phyloP scores from a whole-genome alignment of 2,797 vertebrate species.

The Alectoris magna region DNA sequence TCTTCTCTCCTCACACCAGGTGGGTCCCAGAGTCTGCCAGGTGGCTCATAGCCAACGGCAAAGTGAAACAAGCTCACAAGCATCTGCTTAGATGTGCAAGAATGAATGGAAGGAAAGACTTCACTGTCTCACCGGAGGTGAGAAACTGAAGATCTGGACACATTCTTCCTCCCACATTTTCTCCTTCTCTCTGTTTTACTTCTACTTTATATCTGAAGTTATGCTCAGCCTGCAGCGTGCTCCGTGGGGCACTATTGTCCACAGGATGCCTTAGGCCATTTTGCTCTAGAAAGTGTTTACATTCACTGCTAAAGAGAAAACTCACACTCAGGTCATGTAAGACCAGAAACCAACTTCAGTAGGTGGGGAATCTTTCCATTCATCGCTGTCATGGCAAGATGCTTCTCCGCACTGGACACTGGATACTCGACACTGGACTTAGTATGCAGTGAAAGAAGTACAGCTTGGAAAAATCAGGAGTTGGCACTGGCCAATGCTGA shows the following conservation, averaged over 20 bases:
- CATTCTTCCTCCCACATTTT: not conserved
- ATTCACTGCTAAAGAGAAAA: not conserved
- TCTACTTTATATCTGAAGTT: not conserved
- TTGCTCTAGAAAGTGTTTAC: not conserved
- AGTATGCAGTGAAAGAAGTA: not conserved
- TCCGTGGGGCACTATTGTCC: not conserved
- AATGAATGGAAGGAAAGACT: slow-evolving; percentile 78
- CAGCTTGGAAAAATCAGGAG: not conserved
- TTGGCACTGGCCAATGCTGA: not conserved
- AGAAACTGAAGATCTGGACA: not conserved
- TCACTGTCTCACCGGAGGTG: slow-evolving; percentile 53
- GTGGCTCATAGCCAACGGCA: slow-evolving; percentile 87
- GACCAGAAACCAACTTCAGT: not conserved
- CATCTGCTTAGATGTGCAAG: slow-evolving; percentile 83
- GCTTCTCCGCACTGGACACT: not conserved
- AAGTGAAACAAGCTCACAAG: slow-evolving; percentile 78
- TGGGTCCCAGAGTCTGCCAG: slow-evolving; percentile 91
- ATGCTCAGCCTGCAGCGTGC: not conserved
- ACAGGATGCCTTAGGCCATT: not conserved
- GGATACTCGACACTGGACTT: not conserved
- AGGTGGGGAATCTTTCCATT: not conserved
- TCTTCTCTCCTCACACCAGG: slow-evolving; percentile 70
- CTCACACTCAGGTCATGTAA: not conserved
- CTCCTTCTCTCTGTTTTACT: not conserved
- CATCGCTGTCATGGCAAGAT: not conserved